Base-by-base conservation (phyloP, 2,113 vertebrate species). In the Scatophagus argus region DNA sequence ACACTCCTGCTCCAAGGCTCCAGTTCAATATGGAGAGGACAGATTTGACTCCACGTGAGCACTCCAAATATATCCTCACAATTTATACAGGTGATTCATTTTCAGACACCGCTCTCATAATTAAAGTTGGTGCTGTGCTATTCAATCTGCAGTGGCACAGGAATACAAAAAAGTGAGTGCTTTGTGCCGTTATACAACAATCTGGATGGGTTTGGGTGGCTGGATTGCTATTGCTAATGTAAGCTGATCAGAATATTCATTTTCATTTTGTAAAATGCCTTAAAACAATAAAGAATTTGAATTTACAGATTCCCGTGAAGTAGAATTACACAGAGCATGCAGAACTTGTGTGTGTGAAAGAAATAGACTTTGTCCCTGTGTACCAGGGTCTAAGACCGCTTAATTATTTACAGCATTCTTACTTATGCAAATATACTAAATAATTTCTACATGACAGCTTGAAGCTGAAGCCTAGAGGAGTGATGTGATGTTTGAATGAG, bases 371-470 rank as follows among this genome's bases (percentile, higher is more conserved):
- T 12, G 17, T 81, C 41, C 51, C 81, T 78, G 39, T 32, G 73
- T 70, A 76, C 68, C 29, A 7, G 32, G 85, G 89, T 87, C 70
- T 82, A 54, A 73, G 81, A 76, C 16, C 3, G 23, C 70, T 94
- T 87, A 89, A 93, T 94, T 93, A 95, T 95, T 93, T 82, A 93
- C 88, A 88, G 85, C 86, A 85, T 91, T 91, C 88, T 94, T 92
- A 94, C 90, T 93, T 92, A 94, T 94, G 93, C 93, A 95, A 94
- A 94, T 94, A 92, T 84, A 74, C 89, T 93, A 90, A 94, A 94
- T 94, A 89, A 94, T 95, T 95, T 95, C 91, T 91, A 86, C 71
- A 87, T 89, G 92, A 92, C 93, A 92, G 91, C 94, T 94, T 90
- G 90, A 87, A 92, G 93, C 79, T 46, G 88, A 87, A 73, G 86